A percentile compares a stretch with the other conserved stretches of the same genome.
Evolutionary conservation across 2,888 invertebrate genomes (phyloP).

Genomic region (Eilema sororculum): DNA sequence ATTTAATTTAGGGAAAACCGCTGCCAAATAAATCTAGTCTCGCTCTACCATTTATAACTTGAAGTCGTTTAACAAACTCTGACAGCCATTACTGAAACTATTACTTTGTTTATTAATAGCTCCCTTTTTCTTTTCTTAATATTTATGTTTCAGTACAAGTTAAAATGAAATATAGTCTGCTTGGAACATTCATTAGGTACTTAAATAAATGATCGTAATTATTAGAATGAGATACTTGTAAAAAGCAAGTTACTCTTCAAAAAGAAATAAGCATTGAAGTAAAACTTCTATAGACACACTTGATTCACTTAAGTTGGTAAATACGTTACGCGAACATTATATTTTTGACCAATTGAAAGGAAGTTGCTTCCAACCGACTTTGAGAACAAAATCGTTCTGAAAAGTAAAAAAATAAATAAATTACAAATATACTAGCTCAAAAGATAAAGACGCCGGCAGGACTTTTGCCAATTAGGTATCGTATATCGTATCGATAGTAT

Average conservation of each 20-base stretch:
- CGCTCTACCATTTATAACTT: not conserved
- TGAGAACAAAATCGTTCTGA: too few species aligned
- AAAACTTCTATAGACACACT: too few species aligned
- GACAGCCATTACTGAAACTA: not conserved
- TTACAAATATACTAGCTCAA: too few species aligned
- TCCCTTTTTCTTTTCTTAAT: conserved; percentile 2
- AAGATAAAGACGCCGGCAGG: too few species aligned
- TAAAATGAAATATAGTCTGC: not conserved
- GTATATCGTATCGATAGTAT: too few species aligned
- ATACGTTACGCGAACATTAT: too few species aligned
- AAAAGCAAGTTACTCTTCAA: not conserved
- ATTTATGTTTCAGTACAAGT: not conserved
- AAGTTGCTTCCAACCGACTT: too few species aligned
- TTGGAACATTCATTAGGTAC: not conserved
- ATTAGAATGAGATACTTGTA: too few species aligned
- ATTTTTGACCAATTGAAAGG: too few species aligned
- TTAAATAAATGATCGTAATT: not conserved
- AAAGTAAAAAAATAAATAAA: too few species aligned
- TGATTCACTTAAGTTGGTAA: too few species aligned
- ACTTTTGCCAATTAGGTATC: too few species aligned
- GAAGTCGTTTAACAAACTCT: not conserved
- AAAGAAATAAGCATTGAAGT: not conserved
- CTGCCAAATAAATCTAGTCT: conserved; percentile 28
- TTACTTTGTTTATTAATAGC: not conserved
- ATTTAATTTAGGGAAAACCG: conserved; percentile 25